Percentiles rank a stretch among this genome's conserved stretches.
phyloP scores from a whole-genome alignment of 2,888 invertebrate species.

The Drepana falcataria region DNA sequence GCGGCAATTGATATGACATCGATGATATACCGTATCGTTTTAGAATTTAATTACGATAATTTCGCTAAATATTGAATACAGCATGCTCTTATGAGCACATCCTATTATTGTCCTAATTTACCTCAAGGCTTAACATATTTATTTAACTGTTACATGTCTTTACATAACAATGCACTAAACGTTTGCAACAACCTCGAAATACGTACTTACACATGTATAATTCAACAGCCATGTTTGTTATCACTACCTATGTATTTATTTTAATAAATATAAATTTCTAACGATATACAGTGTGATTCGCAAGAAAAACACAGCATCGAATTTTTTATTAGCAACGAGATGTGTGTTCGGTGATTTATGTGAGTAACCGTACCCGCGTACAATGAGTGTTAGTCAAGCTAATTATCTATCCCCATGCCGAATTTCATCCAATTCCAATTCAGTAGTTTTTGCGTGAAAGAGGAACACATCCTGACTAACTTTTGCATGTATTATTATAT shows the following conservation, averaged over 20 bases:
- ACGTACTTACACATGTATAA: constrained; percentile 58
- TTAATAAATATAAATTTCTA: neutral
- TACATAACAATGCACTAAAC: constrained; percentile 50
- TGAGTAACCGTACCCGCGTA: too few species aligned
- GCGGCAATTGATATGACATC: constrained; percentile 48
- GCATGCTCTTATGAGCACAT: constrained; percentile 7
- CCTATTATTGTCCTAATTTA: constrained; percentile 55
- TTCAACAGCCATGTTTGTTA: constrained; percentile 73
- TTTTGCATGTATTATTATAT: too few species aligned
- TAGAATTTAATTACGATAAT: constrained; percentile 9
- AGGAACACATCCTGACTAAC: too few species aligned
- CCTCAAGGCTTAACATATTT: constrained; percentile 49
- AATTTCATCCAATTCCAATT: too few species aligned
- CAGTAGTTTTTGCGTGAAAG: too few species aligned
- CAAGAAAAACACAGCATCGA: too few species aligned
- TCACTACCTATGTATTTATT: constrained; percentile 45
- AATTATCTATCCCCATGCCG: too few species aligned
- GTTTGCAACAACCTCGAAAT: constrained; percentile 64
- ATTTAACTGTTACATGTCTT: constrained; percentile 28
- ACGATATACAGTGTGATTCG: too few species aligned
- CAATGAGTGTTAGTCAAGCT: too few species aligned
- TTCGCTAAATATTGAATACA: neutral
- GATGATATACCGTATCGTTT: constrained; percentile 43
- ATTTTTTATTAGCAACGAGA: too few species aligned
- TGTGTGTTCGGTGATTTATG: too few species aligned